Conservation (phyloP, 2,797 vertebrate species). For the Simalia tracyae region DNA sequence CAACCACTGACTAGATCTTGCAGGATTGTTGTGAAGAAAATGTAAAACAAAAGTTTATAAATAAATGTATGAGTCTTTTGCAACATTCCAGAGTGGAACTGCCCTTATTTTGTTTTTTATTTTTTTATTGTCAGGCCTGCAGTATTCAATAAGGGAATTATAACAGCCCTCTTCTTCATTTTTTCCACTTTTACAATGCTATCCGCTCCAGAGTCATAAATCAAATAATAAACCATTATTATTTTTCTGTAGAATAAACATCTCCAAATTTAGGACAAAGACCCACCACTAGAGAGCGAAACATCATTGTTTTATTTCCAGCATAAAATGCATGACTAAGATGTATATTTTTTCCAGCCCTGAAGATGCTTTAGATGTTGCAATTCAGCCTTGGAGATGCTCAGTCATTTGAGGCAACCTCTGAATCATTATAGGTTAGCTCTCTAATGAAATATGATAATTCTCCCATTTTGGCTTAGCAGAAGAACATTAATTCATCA, state of each 20-base stretch:
- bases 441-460: slow-evolving; percentile 3
- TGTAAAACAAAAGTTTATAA: background rate
- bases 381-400: slow-evolving; percentile 1
- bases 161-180: background rate
- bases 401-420: slow-evolving; percentile 10
- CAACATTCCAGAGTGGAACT: background rate
- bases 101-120: background rate
- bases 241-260: background rate
- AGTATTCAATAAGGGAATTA: background rate
- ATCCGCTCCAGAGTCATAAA: background rate
- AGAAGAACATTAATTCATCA: slow-evolving; percentile 29
- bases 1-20: background rate
- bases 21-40: background rate
- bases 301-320: background rate
- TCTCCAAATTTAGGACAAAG: background rate
- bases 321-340: background rate
- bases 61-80: background rate
- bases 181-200: background rate
- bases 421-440: background rate
- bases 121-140: background rate
- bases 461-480: slow-evolving; percentile 2
- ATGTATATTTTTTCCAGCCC: background rate
- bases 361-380: background rate
- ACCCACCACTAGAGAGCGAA: background rate
- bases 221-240: background rate